Base-by-base conservation (phyloP, 2,113 vertebrate species). In the Chunga burmeisteri region DNA sequence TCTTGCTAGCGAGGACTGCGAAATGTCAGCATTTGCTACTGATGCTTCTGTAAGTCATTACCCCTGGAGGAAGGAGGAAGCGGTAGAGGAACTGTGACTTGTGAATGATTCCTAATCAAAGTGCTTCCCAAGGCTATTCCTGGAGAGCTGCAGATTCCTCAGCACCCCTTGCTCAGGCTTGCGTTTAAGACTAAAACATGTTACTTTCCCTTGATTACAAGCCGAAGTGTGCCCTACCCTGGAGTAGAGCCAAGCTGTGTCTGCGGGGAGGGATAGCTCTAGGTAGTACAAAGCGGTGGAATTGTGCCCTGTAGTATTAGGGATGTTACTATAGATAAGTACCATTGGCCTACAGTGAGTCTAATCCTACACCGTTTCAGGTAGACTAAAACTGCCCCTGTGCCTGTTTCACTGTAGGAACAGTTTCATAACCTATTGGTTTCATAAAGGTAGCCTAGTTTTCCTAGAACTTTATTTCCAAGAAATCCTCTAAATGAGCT, bases 381-480 rank as follows among this genome's bases (percentile, higher is more conserved):
- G 30, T 53, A 61, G 55, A 56, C 42, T 83, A 55, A 62, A 59
- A 32, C 18, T 88, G 23, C 11, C 16, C 4, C 26, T 58, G 21
- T 85, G 74, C 47, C 34, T 53, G 7, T 66, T 83, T 65, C 58
- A 68, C 27, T 68, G 46, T 36, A 91, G 67, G 34, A 85, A 55
- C 14, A 72, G 32, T 88, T 92, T 70, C 6, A 2, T 73, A 81
- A 70, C 67, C 36, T 59, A 14, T 16, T 78, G 38, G 13, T 87
- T 95, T 88, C 58, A 52, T 63, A 91, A 47, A 92, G 34, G 42
- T 74, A 65, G 42, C 30, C 46, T 78, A 15, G 34, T 88, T 97
- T 97, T 92, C 71, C 58, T 78, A 81, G 94, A 88, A 85, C 26
- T 58, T 65, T 61, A 30, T 81, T 90, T 96, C 85, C 79, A 75